phyloP scores from a whole-genome alignment of 1,140 invertebrate genomes.

The Dermatophagoides farinae region DNA sequence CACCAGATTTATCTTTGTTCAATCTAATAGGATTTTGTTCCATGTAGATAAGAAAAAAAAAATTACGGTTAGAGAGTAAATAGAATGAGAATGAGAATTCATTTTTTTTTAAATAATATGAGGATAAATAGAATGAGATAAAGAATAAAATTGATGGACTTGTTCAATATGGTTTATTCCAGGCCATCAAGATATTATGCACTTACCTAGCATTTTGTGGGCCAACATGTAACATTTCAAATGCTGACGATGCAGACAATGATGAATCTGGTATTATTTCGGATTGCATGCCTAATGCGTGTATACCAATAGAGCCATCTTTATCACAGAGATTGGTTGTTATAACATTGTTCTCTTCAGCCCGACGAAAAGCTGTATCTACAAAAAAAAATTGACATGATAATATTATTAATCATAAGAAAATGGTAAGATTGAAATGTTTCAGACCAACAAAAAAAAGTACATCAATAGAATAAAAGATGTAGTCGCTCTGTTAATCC shows the following conservation, averaged over 20 bases:
- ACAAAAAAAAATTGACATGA: too few species aligned
- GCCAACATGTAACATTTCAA: constrained; percentile 68
- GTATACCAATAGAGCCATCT: not conserved
- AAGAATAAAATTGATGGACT: not conserved
- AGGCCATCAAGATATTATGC: not conserved
- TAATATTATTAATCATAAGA: too few species aligned
- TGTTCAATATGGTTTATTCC: not conserved
- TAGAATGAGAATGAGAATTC: too few species aligned
- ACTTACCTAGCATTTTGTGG: constrained; percentile 70
- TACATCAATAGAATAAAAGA: too few species aligned
- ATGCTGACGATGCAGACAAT: constrained; percentile 67
- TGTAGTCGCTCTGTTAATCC: too few species aligned
- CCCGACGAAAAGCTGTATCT: too few species aligned
- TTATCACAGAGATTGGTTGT: constrained; percentile 11
- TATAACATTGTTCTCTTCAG: not conserved
- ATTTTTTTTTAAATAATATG: not conserved
- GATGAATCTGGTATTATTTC: constrained; percentile 61
- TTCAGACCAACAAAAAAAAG: too few species aligned
- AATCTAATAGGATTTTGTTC: constrained; percentile 35
- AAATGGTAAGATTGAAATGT: too few species aligned
- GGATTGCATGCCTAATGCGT: constrained; percentile 69
- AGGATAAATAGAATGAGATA: not conserved
- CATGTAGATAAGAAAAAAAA: constrained; percentile 23
- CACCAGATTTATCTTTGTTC: constrained; percentile 61
- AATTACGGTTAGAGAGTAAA: too few species aligned